A percentile compares a stretch with the other conserved stretches of the same genome.
Evolutionary conservation across 2,113 vertebrate species (phyloP).

Genomic region (Sinocyclocheilus anophthalmus): DNA sequence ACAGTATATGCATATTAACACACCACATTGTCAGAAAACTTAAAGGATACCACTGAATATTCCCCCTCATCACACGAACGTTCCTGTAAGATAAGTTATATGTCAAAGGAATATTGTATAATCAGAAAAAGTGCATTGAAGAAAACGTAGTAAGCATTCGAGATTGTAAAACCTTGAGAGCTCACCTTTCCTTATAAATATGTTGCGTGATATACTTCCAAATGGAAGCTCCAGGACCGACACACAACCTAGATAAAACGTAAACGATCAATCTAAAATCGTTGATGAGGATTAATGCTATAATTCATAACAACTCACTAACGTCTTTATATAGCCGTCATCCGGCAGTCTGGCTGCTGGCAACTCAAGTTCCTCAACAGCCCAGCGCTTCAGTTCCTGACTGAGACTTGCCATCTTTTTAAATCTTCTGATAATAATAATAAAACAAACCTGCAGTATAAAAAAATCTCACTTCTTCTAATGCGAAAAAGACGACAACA

Average conservation of each 20-base stretch:
- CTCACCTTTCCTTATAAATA: slow-evolving; percentile 73
- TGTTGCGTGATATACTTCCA: slow-evolving; percentile 77
- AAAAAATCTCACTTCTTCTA: background rate
- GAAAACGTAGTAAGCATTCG: background rate
- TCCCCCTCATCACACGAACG: slow-evolving; percentile 72
- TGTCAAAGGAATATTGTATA: background rate
- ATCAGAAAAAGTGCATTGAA: background rate
- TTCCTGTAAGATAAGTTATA: slow-evolving; percentile 63
- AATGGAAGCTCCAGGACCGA: slow-evolving; percentile 75
- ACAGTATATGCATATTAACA: background rate
- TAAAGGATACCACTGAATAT: slow-evolving; percentile 79
- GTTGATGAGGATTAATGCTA: background rate
- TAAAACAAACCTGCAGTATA: background rate
- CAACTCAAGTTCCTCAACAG: slow-evolving; percentile 72
- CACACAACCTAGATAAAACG: slow-evolving; percentile 69
- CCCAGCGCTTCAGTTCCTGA: slow-evolving; percentile 72
- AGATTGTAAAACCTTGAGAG: background rate
- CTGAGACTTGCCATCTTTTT: slow-evolving; percentile 61
- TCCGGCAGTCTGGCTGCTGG: slow-evolving; percentile 66
- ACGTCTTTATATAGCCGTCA: slow-evolving; percentile 76
- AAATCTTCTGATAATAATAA: too few species aligned
- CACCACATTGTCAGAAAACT: background rate
- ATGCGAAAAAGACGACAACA: background rate
- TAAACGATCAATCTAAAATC: background rate
- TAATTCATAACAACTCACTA: slow-evolving; percentile 25